Evolutionary conservation across 2,797 vertebrate species (phyloP), one percentile per base, ranked within the genome.

Genomic region (Pteropus rufus): DNA sequence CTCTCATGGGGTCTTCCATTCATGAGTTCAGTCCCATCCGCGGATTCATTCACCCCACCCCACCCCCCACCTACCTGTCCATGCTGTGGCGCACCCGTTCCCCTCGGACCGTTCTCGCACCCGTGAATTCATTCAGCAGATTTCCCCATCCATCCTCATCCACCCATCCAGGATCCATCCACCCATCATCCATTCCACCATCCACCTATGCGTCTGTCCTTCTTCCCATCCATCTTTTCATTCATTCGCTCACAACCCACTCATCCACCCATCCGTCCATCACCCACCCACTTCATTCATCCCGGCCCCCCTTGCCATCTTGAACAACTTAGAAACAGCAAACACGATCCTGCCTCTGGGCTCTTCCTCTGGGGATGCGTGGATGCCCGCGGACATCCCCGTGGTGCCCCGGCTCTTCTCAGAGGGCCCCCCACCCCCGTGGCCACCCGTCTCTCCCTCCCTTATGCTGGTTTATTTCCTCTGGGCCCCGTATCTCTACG

Each of bases 1-100:
- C 4, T 0, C 0, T 10, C 54, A 1, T 11, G 2, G 54, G 7
- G 29, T 12, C 14, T 1, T 15, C 65, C 14, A 0, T 21, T 70
- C 29, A 0, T 0, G 64, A 44, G 31, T 11, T 24, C 49, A 72
- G 65, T 15, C 44, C 44, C 31, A 5, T 29, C 41, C 26, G 2
- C 18, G 0, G 36, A 29, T 16, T 29, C 14, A 36, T 36, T 36
- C 36, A 36, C 36, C 36, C 36, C 36, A 36, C 2, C 29, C 18
- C 3, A 62, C 49, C 49, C 26, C 65, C 41, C 10, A 16, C 19
- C 14, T 12, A 9, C 44, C 41, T 9, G 2, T 65, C 49, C 1
- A 4, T 24, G 39, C 64, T 10, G 16, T 65, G 34, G 75, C 21
- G 39, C 76, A 29, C 34, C 12, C 44, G 31, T 6, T 31, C 26